Conservation (phyloP, 1,140 invertebrate genomes). For the Ostrea edulis region DNA sequence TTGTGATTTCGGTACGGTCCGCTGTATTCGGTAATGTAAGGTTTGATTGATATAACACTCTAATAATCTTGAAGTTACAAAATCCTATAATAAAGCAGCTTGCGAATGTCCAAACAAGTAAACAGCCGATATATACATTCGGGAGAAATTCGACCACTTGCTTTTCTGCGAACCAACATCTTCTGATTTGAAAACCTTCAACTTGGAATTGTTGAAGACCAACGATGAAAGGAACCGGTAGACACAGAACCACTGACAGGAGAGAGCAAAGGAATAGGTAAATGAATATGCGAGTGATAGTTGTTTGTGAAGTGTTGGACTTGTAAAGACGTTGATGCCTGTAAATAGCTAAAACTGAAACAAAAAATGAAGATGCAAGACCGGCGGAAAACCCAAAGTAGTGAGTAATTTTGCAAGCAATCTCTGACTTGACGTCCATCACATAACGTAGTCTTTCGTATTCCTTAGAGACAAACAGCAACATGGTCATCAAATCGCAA, state of each 20-base stretch:
- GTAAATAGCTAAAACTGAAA: neutral
- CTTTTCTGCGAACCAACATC: neutral
- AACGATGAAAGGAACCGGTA: neutral
- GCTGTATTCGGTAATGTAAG: neutral
- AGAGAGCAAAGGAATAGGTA: neutral
- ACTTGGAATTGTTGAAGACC: neutral
- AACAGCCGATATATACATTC: neutral
- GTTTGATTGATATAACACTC: neutral
- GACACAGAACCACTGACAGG: neutral
- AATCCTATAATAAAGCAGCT: neutral
- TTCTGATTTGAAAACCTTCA: neutral
- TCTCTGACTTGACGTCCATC: neutral
- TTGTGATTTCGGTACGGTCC: neutral
- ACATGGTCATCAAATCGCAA: neutral
- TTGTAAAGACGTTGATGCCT: neutral
- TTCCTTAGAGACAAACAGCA: neutral
- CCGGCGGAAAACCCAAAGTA: neutral
- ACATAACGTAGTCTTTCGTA: neutral
- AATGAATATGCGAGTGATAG: neutral
- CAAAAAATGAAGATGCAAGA: neutral
- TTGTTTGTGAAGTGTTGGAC: neutral
- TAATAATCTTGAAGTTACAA: neutral
- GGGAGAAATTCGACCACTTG: neutral
- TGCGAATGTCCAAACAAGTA: neutral
- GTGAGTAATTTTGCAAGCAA: neutral